Base-by-base conservation (phyloP, 2,888 invertebrate genomes). In the Drosophila fulvimacula region DNA sequence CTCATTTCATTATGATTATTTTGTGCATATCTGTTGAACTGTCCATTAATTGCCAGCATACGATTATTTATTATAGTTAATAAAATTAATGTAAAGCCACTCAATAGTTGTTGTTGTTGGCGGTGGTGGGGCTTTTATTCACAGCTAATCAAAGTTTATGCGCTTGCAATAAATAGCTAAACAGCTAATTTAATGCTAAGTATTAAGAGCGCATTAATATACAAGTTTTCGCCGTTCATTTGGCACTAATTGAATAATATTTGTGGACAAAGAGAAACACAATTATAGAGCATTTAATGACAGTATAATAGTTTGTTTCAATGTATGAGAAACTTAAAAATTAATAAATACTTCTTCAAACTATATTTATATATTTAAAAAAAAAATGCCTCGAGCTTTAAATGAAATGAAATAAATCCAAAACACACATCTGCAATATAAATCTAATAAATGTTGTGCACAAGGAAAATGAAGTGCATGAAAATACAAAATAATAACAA, bases 21-120 rank as follows among this genome's bases (percentile, higher is more conserved):
- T 46, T 72, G 58, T 63, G n/a, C 34, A 27, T 46, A 49, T 58
- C 65, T 49, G 57, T 30, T 80, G 63, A 62, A 51, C 62, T 68
- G 55, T 30, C 27, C 19, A 44, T 48, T 73, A 61, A 61, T 59
- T 42, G 34, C 7, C 4, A n/a, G 11, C 48, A 11, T 5, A 32
- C 27, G 27, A 59, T 34, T 51, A 21, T 42, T 55, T 59, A 52
- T 56, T 24, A 21, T 17, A 27, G 48, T 21, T 58, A 41, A 52
- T 46, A 46, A 19, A 24, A 39, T 11, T 10, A 32, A 36, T 19
- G 30, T 49, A 32, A 55, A 36, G 15, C 38, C 19, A 32, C 19
- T 53, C 9, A 48, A 24, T 30, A 17, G 9, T 42, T 32, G 41
- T 15, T 32, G 13, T 9, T 53, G 5, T 42, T 32, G 21, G 5